phyloP scores from a whole-genome alignment of 1,140 invertebrate genomes.

The Brachionus paranguensis region DNA sequence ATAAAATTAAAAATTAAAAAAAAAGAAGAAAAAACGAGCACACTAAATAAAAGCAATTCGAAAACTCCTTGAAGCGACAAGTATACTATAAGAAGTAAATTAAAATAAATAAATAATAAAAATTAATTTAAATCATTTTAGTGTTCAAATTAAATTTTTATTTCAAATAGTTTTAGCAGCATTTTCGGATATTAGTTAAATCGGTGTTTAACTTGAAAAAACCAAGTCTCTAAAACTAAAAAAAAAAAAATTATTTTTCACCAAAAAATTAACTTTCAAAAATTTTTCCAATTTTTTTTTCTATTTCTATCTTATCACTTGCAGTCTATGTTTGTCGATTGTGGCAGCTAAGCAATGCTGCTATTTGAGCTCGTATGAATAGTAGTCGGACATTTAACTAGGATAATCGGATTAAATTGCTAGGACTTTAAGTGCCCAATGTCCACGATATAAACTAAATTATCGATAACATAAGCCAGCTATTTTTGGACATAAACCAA shows the following conservation, averaged over 20 bases:
- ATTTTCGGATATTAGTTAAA: constrained; percentile 7
- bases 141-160: background rate
- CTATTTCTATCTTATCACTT: background rate
- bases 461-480: background rate
- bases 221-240: background rate
- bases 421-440: background rate
- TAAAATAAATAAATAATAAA: constrained; percentile 35
- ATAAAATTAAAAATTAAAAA: background rate
- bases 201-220: background rate
- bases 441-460: background rate
- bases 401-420: background rate
- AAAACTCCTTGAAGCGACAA: constrained; percentile 30
- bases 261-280: background rate
- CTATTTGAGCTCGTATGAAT: background rate
- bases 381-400: background rate
- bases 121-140: constrained; percentile 32
- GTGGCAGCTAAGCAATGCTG: background rate
- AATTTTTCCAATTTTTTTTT: background rate
- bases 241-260: background rate
- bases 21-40: background rate
- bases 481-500: constrained; percentile 13
- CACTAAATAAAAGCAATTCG: constrained; percentile 3
- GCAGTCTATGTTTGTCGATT: background rate
- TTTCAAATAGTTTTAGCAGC: constrained; percentile 1
- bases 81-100: constrained; percentile 33